Percentiles rank a stretch among this genome's conserved stretches.
These are phyloP conservation scores for Barypeithes pellucidus DNA, from an alignment of 2,888 invertebrate species.

Conservation along the genomic window DNA sequence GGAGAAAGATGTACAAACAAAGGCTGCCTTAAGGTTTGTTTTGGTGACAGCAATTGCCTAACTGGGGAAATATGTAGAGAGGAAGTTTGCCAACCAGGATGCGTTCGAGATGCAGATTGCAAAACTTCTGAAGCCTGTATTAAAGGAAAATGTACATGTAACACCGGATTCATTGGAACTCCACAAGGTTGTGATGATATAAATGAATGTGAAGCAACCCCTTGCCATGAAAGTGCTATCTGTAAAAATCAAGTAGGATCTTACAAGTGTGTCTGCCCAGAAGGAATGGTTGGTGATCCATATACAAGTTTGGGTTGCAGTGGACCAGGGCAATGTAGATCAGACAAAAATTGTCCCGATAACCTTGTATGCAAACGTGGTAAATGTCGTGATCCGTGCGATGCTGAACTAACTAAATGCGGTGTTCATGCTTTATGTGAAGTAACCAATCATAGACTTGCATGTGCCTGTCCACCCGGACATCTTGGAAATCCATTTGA, in stretches of 20 bases:
- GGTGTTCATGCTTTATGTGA: slow-evolving; percentile 85
- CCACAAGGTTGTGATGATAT: slow-evolving; percentile 86
- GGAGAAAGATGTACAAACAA: slow-evolving; percentile 88
- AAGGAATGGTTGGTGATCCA: slow-evolving; percentile 84
- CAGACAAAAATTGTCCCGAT: slow-evolving; percentile 83
- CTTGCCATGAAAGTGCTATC: slow-evolving; percentile 86
- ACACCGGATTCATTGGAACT: slow-evolving; percentile 82
- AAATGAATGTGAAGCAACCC: slow-evolving; percentile 85
- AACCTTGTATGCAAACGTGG: slow-evolving; percentile 83
- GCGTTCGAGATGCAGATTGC: slow-evolving; percentile 87
- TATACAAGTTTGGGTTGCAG: slow-evolving; percentile 83
- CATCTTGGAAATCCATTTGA: slow-evolving; percentile 88
- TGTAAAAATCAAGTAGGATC: slow-evolving; percentile 88
- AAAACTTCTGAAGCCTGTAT: slow-evolving; percentile 84
- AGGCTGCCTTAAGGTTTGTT: slow-evolving; percentile 89
- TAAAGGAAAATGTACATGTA: slow-evolving; percentile 83
- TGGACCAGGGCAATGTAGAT: slow-evolving; percentile 83
- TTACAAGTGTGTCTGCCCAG: slow-evolving; percentile 85
- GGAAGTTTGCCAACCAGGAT: slow-evolving; percentile 88
- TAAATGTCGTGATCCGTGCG: slow-evolving; percentile 88
- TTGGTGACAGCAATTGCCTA: slow-evolving; percentile 91
- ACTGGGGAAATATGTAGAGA: slow-evolving; percentile 89
- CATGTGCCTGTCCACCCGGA: slow-evolving; percentile 86
- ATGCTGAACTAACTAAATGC: slow-evolving; percentile 75
- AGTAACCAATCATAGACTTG: slow-evolving; percentile 80